These are phyloP conservation scores for Agriopis aurantiaria DNA, from an alignment of 2,888 invertebrate species.

Conservation along the genomic window DNA sequence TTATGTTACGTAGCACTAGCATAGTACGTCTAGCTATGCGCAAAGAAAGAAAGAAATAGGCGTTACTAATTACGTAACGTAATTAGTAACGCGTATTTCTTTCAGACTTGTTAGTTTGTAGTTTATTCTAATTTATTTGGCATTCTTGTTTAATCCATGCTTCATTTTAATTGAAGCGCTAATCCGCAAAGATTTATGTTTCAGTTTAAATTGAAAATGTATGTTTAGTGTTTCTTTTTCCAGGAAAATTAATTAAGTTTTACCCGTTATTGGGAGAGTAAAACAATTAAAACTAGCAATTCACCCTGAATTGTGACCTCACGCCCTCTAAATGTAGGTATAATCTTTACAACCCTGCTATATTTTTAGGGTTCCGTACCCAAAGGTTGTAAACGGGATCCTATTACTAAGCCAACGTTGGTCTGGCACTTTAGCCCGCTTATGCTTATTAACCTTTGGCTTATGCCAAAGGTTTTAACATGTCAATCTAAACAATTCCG, in stretches of 20 bases:
- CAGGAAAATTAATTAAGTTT: conserved; percentile 23
- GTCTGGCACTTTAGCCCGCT: no score
- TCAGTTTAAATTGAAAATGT: conserved; percentile 19
- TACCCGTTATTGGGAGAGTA: not conserved
- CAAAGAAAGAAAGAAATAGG: no score
- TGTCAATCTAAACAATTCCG: no score
- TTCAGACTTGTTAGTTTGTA: not conserved
- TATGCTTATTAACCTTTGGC: no score
- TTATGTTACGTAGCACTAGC: no score
- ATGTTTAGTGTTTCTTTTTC: conserved; percentile 16
- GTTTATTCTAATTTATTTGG: not conserved
- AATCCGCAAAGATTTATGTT: conserved; percentile 17
- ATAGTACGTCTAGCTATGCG: not conserved
- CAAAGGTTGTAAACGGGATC: no score
- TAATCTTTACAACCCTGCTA: no score
- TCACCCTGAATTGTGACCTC: not conserved
- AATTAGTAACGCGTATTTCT: not conserved
- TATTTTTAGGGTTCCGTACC: no score
- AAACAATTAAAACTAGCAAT: not conserved
- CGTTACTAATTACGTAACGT: no score
- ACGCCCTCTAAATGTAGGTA: no score
- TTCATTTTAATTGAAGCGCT: conserved; percentile 7
- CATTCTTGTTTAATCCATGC: conserved; percentile 9
- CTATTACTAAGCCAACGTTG: no score
- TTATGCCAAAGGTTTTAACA: no score